Base-by-base conservation (phyloP, 2,888 invertebrate genomes). In the Bombylius discolor region DNA sequence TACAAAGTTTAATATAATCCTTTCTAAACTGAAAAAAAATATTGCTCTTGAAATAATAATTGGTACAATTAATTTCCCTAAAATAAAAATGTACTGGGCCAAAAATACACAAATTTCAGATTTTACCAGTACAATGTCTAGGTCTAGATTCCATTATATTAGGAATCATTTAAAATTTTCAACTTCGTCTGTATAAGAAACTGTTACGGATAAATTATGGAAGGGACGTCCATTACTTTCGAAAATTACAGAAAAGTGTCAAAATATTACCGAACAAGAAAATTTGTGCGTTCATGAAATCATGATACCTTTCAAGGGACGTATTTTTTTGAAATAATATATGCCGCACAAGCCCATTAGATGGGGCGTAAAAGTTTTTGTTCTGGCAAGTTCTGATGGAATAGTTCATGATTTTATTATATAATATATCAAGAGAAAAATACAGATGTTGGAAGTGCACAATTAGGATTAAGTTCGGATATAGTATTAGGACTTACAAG, bases 291-390 rank as follows among this genome's bases (percentile, higher is more conserved):
- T 55, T 13, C 51, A 55, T 47, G 55, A 55, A 33, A 55, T 56
- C 52, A 56, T 52, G 48, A 47, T 49, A 4, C 45, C 45, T 6
- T 56, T 52, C 12, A 55, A 55, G 12, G 51, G 47, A 23, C 42
- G 31, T 49, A 52, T 34, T 34, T 31, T n/a, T 5, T 45, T 51
- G 11, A 51, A 51, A 31, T 8, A 51, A 11, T 51, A 51, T 33
- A 51, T 42, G 51, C 42, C 48, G 13, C 51, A 51, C 12, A 51
- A 55, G 34, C 55, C 50, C 5, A 44, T 49, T 47, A 55, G 50
- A 42, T 55, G 55, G 47, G 50, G 51, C 13, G 12, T 50, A 32
- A 52, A 52, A 49, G 14, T 56, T 33, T 52, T 31, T 56, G 49
- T 56, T 45, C 44, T 49, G n/a, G 49, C 48, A 45, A 48, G 52